Evolutionary conservation across 2,888 invertebrate genomes (phyloP).

Genomic region (Drosophila kuntzei): DNA sequence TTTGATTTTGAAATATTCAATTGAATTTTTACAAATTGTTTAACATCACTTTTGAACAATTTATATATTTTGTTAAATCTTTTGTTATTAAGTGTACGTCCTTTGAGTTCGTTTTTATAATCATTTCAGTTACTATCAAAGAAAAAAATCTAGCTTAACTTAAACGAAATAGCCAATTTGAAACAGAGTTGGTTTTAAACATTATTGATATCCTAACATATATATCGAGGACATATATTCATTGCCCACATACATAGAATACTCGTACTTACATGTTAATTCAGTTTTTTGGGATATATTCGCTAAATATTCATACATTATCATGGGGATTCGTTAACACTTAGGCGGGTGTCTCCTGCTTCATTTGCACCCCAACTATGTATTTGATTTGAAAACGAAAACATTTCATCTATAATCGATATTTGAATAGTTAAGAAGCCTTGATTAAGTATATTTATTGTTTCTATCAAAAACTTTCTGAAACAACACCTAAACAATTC

Average conservation of each 20-base stretch:
- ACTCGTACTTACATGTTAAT: conserved; percentile 42
- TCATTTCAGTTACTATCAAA: conserved; percentile 56
- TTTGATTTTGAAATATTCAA: conserved; percentile 60
- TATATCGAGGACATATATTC: conserved; percentile 24
- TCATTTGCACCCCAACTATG: conserved; percentile 37
- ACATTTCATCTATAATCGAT: conserved; percentile 27
- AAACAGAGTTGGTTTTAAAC: conserved; percentile 36
- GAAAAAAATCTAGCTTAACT: conserved; percentile 41
- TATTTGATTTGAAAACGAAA: conserved; percentile 37
- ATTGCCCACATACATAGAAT: conserved; percentile 25
- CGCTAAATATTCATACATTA: conserved; percentile 6
- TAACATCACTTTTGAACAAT: conserved; percentile 64
- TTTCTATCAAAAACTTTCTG: conserved; percentile 7
- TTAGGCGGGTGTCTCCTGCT: conserved; percentile 25
- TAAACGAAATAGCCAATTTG: conserved; percentile 32
- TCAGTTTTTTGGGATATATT: conserved; percentile 37
- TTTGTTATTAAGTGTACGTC: conserved; percentile 74
- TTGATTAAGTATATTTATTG: conserved; percentile 18
- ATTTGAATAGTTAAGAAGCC: conserved; percentile 36
- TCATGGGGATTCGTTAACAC: conserved; percentile 23
- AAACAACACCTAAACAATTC: conserved; percentile 38
- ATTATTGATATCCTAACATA: conserved; percentile 15
- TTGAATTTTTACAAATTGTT: conserved; percentile 59
- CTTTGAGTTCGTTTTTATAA: conserved; percentile 71
- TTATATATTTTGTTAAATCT: conserved; percentile 62